Evolutionary conservation across 2,797 vertebrate species (phyloP).

Genomic region (Sus cebifrons): DNA sequence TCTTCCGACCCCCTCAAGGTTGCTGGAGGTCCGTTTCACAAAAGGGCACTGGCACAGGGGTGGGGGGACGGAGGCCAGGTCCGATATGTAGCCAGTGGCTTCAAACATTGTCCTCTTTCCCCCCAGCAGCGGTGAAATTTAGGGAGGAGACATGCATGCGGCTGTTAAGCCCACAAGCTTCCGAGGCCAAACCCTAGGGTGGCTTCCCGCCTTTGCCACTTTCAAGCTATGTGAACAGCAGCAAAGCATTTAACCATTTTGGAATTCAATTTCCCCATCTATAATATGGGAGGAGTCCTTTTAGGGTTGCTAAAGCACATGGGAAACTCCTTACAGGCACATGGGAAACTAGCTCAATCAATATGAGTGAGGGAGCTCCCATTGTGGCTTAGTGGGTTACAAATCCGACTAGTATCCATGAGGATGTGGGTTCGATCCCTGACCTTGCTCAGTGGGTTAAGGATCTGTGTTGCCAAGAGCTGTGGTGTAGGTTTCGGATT

Average conservation of each 20-base stretch:
- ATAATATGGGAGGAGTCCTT: not conserved
- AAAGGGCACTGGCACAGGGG: not conserved
- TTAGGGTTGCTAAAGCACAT: not conserved
- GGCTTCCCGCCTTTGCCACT: not conserved
- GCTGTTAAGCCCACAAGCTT: not conserved
- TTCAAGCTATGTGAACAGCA: not conserved
- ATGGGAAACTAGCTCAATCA: slow-evolving; percentile 67
- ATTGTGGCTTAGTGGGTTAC: no score
- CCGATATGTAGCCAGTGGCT: not conserved
- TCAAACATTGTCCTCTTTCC: no score
- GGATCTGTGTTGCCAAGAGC: no score
- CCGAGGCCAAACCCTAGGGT: no score
- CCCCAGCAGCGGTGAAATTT: not conserved
- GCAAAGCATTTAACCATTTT: not conserved
- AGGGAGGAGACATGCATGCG: not conserved
- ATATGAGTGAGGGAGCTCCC: slow-evolving; percentile 59
- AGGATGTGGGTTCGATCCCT: no score
- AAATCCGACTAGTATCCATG: no score
- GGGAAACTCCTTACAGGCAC: slow-evolving; percentile 70
- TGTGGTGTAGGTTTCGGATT: no score
- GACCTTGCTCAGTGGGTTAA: no score
- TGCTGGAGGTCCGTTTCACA: fast-evolving
- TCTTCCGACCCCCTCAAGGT: not conserved
- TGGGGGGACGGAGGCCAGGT: no score
- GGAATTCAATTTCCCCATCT: slow-evolving; percentile 23